Evolutionary conservation across 1,140 invertebrate species (phyloP), one percentile per base, ranked within the genome.

Genomic region (Anoplolepis gracilipes): DNA sequence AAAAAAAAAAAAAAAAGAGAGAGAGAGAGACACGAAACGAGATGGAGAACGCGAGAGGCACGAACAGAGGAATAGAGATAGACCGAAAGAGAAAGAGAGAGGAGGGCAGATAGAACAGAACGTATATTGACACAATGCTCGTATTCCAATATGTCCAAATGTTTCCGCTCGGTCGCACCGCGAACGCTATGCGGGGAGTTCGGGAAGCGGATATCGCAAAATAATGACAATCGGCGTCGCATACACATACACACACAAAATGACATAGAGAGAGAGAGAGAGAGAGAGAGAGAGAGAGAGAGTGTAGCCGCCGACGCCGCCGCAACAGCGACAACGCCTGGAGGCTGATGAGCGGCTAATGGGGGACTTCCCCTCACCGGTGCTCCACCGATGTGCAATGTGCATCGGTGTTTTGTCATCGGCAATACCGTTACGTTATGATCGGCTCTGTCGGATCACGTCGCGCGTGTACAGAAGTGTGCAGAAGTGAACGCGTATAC

Each of bases 271-370:
- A 79, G 76, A 85, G 36, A n/a, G n/a, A 49, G 76, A 81, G 84
- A 79, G 76, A 85, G 36, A 49, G 76, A 81, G 84, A 79, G 76
- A 85, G 36, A n/a, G n/a, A n/a, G n/a, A n/a, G n/a, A n/a, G n/a
- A n/a, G 39, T 67, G 39, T 10, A 2, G 46, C 46, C 46, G 16
- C 46, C 42, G 55, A 36, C 72, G 84, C 62, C 76, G 85, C 88
- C 88, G 87, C 89, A 86, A 85, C 86, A 92, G 61, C 89, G 87
- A 92, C 89, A 92, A 91, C 91, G 92, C 92, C 93, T 91, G 93
- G 90, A 93, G 92, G 93, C 93, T 93, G 93, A 93, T 93, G 92
- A 93, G 93, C 86, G 88, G 88, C 93, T 94, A 94, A 94, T 93
- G 86, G 93, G 93, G 93, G 92, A 92, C 91, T 90, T 91, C 88